Base-by-base conservation (phyloP, 2,797 vertebrate species). In the Falco concolor region DNA sequence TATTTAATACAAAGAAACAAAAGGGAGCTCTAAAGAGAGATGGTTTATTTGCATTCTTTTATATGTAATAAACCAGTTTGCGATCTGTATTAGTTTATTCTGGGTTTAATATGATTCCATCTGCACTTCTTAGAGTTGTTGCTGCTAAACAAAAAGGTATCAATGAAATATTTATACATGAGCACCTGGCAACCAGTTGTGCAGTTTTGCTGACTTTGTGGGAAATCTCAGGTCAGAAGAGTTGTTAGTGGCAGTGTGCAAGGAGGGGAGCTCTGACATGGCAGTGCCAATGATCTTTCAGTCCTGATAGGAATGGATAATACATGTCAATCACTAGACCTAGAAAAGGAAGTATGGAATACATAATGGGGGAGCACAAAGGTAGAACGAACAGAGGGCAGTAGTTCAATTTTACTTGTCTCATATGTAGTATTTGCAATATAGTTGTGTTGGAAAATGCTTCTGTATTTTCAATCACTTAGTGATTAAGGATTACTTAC, bases 101-200 rank as follows among this genome's bases (percentile, higher is more conserved):
- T 84, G 65, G 61, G 25, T 93, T 89, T 96, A 91, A 77, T 92
- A 82, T 89, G 13, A 56, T 82, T 96, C 85, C 73, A 50, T 93
- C 92, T 97, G 78, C 91, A 82, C 59, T 92, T 95, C 92, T 92
- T 87, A 50, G 44, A 83, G 81, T 89, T 90, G 56, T 92, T 94
- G 42, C 86, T 95, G 53, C 70, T 89, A 92, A 94, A 90, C 75
- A 91, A 85, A 82, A 87, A 92, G 32, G 17, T 84, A 79, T 75
- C 27, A 54, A 57, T 92, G 84, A 72, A 91, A 76, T 96, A 90
- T 95, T 89, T 93, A 65, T 86, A 59, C 44, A 17, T 32, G 28
- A 86, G 78, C 93, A 90, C 89, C 89, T 91, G 96, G 82, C 64
- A 79, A 57, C 44, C 75, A 32, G 32, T 68, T 56, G 67, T 73